These are phyloP conservation scores for Polydrusus cervinus DNA, from an alignment of 2,888 invertebrate species.

Conservation along the genomic window DNA sequence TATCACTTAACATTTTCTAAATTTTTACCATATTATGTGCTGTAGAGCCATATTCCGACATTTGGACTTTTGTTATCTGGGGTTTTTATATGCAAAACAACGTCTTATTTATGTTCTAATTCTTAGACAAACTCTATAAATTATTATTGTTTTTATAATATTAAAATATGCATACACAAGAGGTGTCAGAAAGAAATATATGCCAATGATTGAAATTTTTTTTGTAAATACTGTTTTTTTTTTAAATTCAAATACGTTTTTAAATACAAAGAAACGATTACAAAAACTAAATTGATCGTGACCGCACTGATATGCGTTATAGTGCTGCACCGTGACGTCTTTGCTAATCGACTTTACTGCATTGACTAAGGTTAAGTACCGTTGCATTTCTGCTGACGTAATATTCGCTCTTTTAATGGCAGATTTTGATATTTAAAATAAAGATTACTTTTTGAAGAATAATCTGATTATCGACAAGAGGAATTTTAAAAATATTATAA, in stretches of 20 bases:
- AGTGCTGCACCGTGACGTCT: slow-evolving; percentile 15
- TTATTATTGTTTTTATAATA: too few species aligned
- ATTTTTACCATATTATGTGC: too few species aligned
- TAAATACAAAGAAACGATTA: slow-evolving; percentile 8
- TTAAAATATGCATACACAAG: too few species aligned
- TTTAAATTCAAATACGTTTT: background rate
- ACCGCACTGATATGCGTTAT: slow-evolving; percentile 17
- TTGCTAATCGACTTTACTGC: slow-evolving; percentile 29
- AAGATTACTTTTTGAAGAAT: slow-evolving; percentile 10
- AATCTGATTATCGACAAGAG: background rate
- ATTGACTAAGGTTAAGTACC: slow-evolving; percentile 27
- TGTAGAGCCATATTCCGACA: too few species aligned
- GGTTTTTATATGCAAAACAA: too few species aligned
- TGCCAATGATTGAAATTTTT: too few species aligned
- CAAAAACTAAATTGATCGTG: slow-evolving; percentile 18
- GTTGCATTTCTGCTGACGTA: slow-evolving; percentile 21
- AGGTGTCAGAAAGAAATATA: too few species aligned
- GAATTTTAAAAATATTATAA: background rate
- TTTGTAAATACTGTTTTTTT: too few species aligned
- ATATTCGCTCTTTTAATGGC: slow-evolving; percentile 14
- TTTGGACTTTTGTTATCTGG: too few species aligned
- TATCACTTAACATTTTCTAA: too few species aligned
- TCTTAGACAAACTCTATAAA: too few species aligned
- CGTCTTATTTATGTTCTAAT: too few species aligned
- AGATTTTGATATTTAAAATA: slow-evolving; percentile 25